Base-by-base conservation (phyloP, 2,113 vertebrate genomes). In the Ptychochromis oligacanthus region DNA sequence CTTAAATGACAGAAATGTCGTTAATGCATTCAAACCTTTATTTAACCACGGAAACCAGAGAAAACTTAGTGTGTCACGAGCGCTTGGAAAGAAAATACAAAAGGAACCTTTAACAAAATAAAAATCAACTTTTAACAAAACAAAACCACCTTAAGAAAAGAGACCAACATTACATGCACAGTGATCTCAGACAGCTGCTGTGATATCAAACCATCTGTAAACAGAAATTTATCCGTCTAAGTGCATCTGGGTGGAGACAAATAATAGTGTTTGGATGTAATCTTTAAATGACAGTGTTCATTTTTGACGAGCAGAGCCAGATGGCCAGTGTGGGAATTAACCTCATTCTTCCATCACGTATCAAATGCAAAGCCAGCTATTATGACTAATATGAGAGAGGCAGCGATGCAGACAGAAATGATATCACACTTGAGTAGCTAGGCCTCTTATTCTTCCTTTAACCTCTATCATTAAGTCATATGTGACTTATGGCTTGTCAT, bases 241-340 rank as follows among this genome's bases (percentile, higher is more conserved):
- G 55, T 75, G 82, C 81, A 62, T 77, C 79, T 81, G 60, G 79
- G 61, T 79, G 58, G 67, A 84, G 84, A 79, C 81, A 87, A 90
- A 91, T 76, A 88, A 92, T 87, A 91, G 84, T 91, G 90, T 94
- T 94, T 56, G 70, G 67, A 80, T 83, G 82, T 93, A 93, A 93
- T 92, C 93, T 93, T 89, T 93, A 91, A 95, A 93, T 93, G 83
- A 88, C 84, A 89, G 91, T 88, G 87, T 89, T 85, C 77, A 43
- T 75, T 49, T 65, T 38, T 60, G 83, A 85, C 60, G 26, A 75
- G 56, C 36, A 36, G 54, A 84, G 61, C 75, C 6, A 79, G 82
- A 81, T 40, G 40, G 24, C 67, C 75, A 77, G 49, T 11, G 49
- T 82, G 85, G 64, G 67, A 72, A 54, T 72, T 72, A 72, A 90